Conservation (phyloP, 2,113 vertebrate genomes). For the Dicrurus megarhynchus region DNA sequence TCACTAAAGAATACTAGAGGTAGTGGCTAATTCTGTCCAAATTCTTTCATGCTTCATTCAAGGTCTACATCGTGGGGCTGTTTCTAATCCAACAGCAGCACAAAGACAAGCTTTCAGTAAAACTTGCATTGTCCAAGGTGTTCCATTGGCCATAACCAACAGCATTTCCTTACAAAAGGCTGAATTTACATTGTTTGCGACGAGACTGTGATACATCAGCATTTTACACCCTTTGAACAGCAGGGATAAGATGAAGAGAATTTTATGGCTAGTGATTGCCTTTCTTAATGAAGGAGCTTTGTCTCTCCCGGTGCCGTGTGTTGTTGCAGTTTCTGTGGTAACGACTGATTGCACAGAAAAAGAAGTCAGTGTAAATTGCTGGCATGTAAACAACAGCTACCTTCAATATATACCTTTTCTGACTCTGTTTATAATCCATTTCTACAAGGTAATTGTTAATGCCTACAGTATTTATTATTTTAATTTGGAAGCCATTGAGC, state of each 20-base stretch:
- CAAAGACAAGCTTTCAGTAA: not conserved
- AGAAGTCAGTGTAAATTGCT: not conserved
- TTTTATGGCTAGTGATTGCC: not conserved
- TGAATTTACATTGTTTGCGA: not conserved
- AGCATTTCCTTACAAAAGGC: not conserved
- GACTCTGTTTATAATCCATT: not conserved
- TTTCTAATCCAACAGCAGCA: not conserved
- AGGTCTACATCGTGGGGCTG: not conserved
- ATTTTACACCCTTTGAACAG: not conserved
- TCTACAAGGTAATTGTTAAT: not conserved
- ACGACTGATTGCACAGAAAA: not conserved
- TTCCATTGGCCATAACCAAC: not conserved
- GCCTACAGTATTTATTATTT: not conserved
- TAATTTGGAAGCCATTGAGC: not conserved
- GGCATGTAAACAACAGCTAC: not conserved
- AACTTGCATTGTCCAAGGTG: not conserved
- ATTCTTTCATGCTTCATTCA: not conserved
- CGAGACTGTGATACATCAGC: not conserved
- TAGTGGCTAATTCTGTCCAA: not conserved
- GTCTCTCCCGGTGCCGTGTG: not conserved
- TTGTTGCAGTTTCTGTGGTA: constrained; percentile 59
- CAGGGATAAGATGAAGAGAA: not conserved
- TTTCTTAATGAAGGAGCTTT: constrained; percentile 30
- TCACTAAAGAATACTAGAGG: not conserved
- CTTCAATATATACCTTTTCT: not conserved